Percentiles rank a stretch among this genome's conserved stretches.
Conservation (phyloP, 2,797 vertebrate genomes). For the Myripristis jacobus region DNA sequence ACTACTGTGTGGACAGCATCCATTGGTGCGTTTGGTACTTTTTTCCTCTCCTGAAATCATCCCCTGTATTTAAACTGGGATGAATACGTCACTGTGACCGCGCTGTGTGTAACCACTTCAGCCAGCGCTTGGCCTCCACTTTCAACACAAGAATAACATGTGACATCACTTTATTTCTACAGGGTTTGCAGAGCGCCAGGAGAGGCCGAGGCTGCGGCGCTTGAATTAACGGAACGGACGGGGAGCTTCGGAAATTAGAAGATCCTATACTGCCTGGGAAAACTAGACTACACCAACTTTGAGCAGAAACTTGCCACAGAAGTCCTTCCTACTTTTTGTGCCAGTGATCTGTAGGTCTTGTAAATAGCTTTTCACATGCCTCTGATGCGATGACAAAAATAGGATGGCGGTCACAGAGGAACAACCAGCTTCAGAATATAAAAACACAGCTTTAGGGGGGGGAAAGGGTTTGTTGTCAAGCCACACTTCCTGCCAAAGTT, state of each 20-base stretch:
- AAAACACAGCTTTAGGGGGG: conserved; percentile 29
- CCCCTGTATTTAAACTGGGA: conserved; percentile 65
- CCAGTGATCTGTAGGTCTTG: conserved; percentile 8
- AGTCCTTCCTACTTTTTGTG: conserved; percentile 10
- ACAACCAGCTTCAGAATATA: conserved; percentile 45
- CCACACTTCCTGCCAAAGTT: conserved; percentile 58
- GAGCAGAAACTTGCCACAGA: neutral
- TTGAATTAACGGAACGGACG: conserved; percentile 37
- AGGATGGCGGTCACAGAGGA: conserved; percentile 54
- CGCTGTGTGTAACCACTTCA: conserved; percentile 63
- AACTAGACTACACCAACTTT: neutral
- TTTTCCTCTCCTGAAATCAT: conserved; percentile 51
- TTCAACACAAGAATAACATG: conserved; percentile 74
- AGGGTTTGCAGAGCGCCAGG: conserved; percentile 18
- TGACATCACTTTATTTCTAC: conserved; percentile 75
- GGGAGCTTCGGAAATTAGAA: conserved; percentile 30
- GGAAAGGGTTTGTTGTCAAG: conserved; percentile 15
- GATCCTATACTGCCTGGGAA: conserved; percentile 23
- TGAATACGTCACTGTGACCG: conserved; percentile 63
- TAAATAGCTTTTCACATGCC: conserved; percentile 46
- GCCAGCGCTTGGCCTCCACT: conserved; percentile 56
- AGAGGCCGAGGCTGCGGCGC: conserved; percentile 17
- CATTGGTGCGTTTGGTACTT: conserved; percentile 36
- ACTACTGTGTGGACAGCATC: conserved; percentile 18
- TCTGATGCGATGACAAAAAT: conserved; percentile 49